These are phyloP conservation scores for Azemiops feae DNA, from an alignment of 2,113 vertebrate genomes.

Conservation along the genomic window DNA sequence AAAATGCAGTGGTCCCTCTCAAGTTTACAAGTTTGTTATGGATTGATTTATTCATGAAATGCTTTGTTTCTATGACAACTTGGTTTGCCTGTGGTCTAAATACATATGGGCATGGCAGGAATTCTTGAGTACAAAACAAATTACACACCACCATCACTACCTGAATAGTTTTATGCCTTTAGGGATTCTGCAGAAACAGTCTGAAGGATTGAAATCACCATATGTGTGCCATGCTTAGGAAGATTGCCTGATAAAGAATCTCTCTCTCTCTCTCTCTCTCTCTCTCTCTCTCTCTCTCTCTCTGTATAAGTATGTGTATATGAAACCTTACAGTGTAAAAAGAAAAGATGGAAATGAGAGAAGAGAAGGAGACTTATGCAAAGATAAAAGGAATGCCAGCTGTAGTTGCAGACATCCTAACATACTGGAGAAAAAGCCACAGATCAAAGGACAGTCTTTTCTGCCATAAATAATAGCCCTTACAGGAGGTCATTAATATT, in stretches of 20 bases:
- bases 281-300: not conserved
- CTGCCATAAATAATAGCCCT: conserved; percentile 66
- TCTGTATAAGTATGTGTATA: not conserved
- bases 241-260: conserved; percentile 64
- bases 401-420: conserved; percentile 52
- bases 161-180: conserved; percentile 72
- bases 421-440: conserved; percentile 60
- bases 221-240: conserved; percentile 55
- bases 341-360: conserved; percentile 59
- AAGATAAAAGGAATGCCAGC: conserved; percentile 64
- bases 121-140: conserved; percentile 76
- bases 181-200: conserved; percentile 69
- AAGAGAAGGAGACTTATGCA: conserved; percentile 42
- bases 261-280: not conserved
- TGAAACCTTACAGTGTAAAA: conserved; percentile 42
- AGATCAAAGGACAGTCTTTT: conserved; percentile 70
- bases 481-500: conserved; percentile 77
- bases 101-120: conserved; percentile 79
- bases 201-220: conserved; percentile 65
- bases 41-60: conserved; percentile 82
- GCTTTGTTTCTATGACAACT: conserved; percentile 84
- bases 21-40: conserved; percentile 77
- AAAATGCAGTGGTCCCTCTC: conserved; percentile 67
- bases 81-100: conserved; percentile 80
- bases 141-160: conserved; percentile 70